phyloP scores from a whole-genome alignment of 2,797 vertebrate genomes.

The Esox lucius region DNA sequence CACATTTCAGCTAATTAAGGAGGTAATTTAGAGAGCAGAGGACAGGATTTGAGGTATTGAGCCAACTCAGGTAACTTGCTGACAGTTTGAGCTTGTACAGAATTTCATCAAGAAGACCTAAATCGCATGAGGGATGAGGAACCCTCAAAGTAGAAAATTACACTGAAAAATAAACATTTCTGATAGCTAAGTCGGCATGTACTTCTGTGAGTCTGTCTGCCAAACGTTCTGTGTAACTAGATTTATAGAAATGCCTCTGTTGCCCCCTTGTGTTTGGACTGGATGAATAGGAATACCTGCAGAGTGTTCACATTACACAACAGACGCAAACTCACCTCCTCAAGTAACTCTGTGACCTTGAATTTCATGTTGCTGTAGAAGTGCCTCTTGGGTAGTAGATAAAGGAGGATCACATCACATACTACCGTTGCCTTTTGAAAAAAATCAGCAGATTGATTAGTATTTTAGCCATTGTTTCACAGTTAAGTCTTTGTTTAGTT shows the following conservation, averaged over 20 bases:
- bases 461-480: neutral
- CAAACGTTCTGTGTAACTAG: neutral
- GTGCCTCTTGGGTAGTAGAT: constrained; percentile 88
- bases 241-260: constrained; percentile 34
- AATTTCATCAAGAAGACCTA: neutral
- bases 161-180: neutral
- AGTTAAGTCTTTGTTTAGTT: neutral
- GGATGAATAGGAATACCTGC: neutral
- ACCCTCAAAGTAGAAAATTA: neutral
- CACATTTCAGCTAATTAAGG: neutral
- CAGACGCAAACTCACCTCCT: constrained; percentile 56
- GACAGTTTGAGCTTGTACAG: neutral
- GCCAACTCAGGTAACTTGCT: neutral
- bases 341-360: constrained; percentile 78
- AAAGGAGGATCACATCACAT: constrained; percentile 90
- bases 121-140: neutral
- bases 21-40: too few relatives aligned
- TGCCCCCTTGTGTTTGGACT: constrained; percentile 56
- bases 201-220: neutral
- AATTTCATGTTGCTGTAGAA: constrained; percentile 98
- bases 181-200: neutral
- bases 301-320: neutral
- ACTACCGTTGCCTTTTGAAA: constrained; percentile 88
- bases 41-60: neutral
- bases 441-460: neutral